These are phyloP conservation scores for Tipula helvola DNA, from an alignment of 2,888 invertebrate genomes.

Conservation along the genomic window DNA sequence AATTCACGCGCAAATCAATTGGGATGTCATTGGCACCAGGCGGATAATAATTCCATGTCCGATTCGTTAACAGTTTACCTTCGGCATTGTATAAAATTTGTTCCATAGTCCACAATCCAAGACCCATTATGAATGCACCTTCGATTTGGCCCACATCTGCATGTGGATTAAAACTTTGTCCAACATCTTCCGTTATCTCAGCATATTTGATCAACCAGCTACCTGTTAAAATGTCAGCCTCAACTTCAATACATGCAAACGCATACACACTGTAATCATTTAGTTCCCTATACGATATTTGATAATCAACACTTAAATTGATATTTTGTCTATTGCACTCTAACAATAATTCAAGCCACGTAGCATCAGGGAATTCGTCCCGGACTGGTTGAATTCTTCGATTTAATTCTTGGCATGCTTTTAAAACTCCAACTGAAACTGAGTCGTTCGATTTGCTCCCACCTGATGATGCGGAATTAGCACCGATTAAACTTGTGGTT, in stretches of 20 bases:
- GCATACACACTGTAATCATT: slow-evolving; percentile 52
- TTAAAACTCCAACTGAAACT: slow-evolving; percentile 38
- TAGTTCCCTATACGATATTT: slow-evolving; percentile 41
- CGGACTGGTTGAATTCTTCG: slow-evolving; percentile 46
- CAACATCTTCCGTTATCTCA: slow-evolving; percentile 63
- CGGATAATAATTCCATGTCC: slow-evolving; percentile 72
- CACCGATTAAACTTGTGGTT: slow-evolving; percentile 48
- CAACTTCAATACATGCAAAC: slow-evolving; percentile 52
- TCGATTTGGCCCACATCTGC: slow-evolving; percentile 65
- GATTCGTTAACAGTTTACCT: slow-evolving; percentile 56
- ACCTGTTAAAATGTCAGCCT: slow-evolving; percentile 67
- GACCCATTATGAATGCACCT: slow-evolving; percentile 66
- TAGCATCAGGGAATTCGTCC: slow-evolving; percentile 38
- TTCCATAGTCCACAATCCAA: slow-evolving; percentile 66
- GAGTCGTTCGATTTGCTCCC: slow-evolving; percentile 61
- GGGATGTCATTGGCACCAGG: slow-evolving; percentile 70
- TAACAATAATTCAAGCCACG: slow-evolving; percentile 45
- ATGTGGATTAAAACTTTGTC: slow-evolving; percentile 56
- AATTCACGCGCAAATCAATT: slow-evolving; percentile 50
- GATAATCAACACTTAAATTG: slow-evolving; percentile 47
- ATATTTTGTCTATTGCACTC: slow-evolving; percentile 41
- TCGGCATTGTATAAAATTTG: slow-evolving; percentile 48
- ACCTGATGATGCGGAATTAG: slow-evolving; percentile 55
- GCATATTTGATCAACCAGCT: slow-evolving; percentile 53
- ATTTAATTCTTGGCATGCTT: slow-evolving; percentile 48